These are phyloP conservation scores for Himalopsyche kuldschensis DNA, from an alignment of 2,888 invertebrate species.

Conservation along the genomic window DNA sequence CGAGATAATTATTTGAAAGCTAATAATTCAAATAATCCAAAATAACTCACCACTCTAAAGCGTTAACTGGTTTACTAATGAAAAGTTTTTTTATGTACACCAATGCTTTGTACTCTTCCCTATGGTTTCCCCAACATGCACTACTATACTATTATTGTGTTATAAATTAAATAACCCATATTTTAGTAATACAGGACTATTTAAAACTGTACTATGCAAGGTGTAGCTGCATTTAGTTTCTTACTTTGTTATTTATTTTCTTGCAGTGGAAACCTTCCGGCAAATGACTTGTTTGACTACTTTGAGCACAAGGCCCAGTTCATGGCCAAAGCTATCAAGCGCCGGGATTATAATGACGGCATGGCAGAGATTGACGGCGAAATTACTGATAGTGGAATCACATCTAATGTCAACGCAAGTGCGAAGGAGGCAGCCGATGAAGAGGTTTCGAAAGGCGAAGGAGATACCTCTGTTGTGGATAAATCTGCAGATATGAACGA, in stretches of 20 bases:
- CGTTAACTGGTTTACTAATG: too few relatives aligned
- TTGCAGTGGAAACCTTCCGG: constrained; percentile 69
- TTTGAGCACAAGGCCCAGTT: constrained; percentile 78
- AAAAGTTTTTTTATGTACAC: too few relatives aligned
- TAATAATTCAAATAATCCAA: too few relatives aligned
- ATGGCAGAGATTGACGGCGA: constrained; percentile 85
- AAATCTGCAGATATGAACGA: neutral
- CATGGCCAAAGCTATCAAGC: constrained; percentile 73
- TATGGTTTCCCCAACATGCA: too few relatives aligned
- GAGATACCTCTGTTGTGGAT: neutral
- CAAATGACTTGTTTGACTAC: constrained; percentile 85
- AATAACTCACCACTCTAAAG: too few relatives aligned
- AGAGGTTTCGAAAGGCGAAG: neutral
- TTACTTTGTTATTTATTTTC: neutral
- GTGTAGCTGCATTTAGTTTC: too few relatives aligned
- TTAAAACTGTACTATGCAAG: too few relatives aligned
- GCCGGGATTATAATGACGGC: constrained; percentile 85
- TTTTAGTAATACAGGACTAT: too few relatives aligned
- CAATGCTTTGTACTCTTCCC: too few relatives aligned
- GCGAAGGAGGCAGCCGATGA: neutral
- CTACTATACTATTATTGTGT: too few relatives aligned
- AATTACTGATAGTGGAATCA: constrained; percentile 53
- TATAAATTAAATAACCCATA: too few relatives aligned
- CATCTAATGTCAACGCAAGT: neutral
- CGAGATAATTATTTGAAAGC: too few relatives aligned